Conservation (phyloP, 2,888 invertebrate genomes). For the Lagria hirta region DNA sequence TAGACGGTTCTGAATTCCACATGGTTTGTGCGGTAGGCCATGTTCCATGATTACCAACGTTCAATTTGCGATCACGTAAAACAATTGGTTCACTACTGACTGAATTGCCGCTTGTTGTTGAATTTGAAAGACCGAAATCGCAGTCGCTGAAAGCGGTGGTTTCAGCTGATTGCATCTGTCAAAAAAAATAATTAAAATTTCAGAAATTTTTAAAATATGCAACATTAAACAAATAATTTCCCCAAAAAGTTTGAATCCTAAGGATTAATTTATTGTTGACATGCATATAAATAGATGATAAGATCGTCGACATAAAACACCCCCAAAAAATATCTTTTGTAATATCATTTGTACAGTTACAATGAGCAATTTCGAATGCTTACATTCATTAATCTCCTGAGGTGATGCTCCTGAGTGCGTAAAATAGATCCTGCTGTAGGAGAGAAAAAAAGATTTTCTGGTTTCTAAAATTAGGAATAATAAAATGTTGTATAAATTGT, state of each 20-base stretch:
- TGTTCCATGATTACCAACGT: constrained; percentile 60
- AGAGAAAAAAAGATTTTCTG: background rate
- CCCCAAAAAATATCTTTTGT: too few species aligned
- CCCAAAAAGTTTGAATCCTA: too few species aligned
- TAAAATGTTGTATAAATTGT: background rate
- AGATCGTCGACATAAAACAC: too few species aligned
- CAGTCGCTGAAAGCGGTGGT: constrained; percentile 44
- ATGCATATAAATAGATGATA: too few species aligned
- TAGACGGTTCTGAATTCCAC: constrained; percentile 52
- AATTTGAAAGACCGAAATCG: constrained; percentile 39
- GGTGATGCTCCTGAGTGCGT: too few species aligned
- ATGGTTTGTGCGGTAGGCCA: constrained; percentile 61
- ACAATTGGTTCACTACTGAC: constrained; percentile 51
- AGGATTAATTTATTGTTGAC: too few species aligned
- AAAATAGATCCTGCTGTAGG: background rate
- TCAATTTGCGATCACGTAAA: constrained; percentile 40
- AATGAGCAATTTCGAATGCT: too few species aligned
- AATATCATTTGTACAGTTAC: too few species aligned
- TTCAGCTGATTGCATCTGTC: constrained; percentile 34
- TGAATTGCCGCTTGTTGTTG: constrained; percentile 46
- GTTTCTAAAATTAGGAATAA: background rate
- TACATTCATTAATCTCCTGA: too few species aligned
- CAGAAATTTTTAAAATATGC: background rate
- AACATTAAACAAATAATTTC: too few species aligned
- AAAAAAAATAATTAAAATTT: constrained; percentile 24